A percentile compares a stretch with the other conserved stretches of the same genome.
phyloP scores from a whole-genome alignment of 2,113 vertebrate species.

The Casuarius casuarius region DNA sequence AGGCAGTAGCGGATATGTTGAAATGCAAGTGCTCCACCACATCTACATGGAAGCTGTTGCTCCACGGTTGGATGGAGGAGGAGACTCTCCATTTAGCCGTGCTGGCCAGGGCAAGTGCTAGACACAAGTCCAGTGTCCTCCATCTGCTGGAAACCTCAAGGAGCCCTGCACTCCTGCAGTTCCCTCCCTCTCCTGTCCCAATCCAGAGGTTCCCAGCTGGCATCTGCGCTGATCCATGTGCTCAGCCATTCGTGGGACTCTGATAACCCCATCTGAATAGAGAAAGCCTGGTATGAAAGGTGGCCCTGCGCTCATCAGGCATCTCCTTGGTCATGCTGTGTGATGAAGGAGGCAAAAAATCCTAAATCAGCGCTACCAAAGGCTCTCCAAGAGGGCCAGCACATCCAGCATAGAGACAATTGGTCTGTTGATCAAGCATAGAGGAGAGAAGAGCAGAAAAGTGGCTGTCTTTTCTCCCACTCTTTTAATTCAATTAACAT shows the following conservation, averaged over 20 bases:
- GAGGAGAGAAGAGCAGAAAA: neutral
- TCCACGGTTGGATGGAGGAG: neutral
- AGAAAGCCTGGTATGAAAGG: neutral
- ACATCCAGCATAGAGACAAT: neutral
- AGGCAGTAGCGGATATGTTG: neutral
- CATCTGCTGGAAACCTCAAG: neutral
- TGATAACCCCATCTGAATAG: conserved; percentile 10
- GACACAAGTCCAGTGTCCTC: neutral
- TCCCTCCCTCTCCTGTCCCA: neutral
- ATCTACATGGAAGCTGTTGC: neutral
- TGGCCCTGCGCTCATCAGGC: neutral
- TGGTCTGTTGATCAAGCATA: neutral
- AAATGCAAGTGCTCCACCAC: neutral
- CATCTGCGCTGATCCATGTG: fast-evolving
- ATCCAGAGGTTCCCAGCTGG: neutral
- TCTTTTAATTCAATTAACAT: neutral
- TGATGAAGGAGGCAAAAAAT: neutral
- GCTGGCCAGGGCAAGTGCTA: neutral
- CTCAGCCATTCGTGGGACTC: conserved; percentile 14
- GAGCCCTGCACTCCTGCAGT: fast-evolving
- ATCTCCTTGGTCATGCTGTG: neutral
- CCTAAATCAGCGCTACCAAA: neutral
- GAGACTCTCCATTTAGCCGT: neutral
- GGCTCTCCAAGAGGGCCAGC: neutral
- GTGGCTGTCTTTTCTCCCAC: neutral